Evolutionary conservation across 1,140 invertebrate genomes (phyloP).

Genomic region (Carposina sasakii): DNA sequence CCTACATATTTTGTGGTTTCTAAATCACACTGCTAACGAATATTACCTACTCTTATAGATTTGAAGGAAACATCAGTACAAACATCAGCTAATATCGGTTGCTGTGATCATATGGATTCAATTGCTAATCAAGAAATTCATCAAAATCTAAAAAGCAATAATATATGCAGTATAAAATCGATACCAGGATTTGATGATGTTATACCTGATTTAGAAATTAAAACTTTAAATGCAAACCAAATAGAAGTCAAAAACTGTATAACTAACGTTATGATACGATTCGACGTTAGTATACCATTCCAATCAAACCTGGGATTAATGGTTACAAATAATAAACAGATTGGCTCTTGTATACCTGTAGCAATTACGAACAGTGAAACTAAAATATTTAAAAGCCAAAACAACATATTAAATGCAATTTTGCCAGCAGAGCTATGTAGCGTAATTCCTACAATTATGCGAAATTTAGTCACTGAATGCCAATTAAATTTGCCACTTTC

Average conservation of each 20-base stretch:
- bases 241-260: conserved; percentile 47
- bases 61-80: conserved; percentile 31
- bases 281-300: conserved; percentile 42
- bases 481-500: background rate
- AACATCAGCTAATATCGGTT: no score
- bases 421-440: conserved; percentile 54
- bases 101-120: no score
- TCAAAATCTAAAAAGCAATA: no score
- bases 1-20: no score
- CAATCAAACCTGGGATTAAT: conserved; percentile 12
- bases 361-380: conserved; percentile 28
- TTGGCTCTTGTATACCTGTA: conserved; percentile 33
- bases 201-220: conserved; percentile 37
- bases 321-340: conserved; percentile 21
- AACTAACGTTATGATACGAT: conserved; percentile 49
- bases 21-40: background rate
- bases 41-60: conserved; percentile 24
- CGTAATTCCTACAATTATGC: conserved; percentile 45
- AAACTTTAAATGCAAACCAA: conserved; percentile 43
- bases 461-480: conserved; percentile 23
- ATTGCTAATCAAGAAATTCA: no score
- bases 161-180: no score
- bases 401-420: conserved; percentile 39
- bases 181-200: conserved; percentile 47
- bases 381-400: conserved; percentile 50